phyloP scores from a whole-genome alignment of 2,797 vertebrate genomes.

The Dryobates pubescens region DNA sequence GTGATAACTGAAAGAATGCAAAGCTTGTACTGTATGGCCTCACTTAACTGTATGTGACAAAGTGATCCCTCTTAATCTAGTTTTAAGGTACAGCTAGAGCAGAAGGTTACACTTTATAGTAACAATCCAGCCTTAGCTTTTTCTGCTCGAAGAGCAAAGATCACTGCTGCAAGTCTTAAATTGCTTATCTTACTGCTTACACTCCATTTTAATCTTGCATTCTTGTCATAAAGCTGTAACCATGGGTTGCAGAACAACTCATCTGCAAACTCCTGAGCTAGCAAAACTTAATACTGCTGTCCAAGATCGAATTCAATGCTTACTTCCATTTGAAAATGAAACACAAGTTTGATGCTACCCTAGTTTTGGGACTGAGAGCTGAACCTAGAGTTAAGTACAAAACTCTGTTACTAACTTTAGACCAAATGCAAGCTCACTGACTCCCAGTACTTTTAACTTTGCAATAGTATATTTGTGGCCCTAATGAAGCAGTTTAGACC shows the following conservation, averaged over 20 bases:
- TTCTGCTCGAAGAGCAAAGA: not conserved
- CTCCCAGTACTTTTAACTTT: not conserved
- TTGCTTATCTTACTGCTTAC: not conserved
- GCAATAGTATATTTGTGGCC: not conserved
- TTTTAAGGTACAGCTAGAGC: not conserved
- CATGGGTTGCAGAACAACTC: not conserved
- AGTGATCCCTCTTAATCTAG: not conserved
- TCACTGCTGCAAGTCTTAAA: not conserved
- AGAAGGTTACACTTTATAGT: not conserved
- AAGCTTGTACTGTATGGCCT: not conserved
- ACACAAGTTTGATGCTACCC: not conserved
- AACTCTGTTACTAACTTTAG: not conserved
- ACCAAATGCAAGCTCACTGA: not conserved
- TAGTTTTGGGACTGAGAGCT: not conserved
- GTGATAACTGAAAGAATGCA: not conserved
- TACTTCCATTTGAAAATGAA: not conserved
- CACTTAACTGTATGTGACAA: not conserved
- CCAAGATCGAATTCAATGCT: conserved; percentile 14
- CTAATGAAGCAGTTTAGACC: not conserved
- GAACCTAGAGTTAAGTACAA: not conserved
- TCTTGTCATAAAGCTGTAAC: conserved; percentile 1
- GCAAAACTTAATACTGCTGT: conserved; percentile 33
- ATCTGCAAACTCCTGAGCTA: conserved; percentile 50
- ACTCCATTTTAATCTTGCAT: not conserved
- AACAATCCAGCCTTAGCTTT: not conserved